Evolutionary conservation across 2,888 invertebrate species (phyloP), one percentile per base, ranked within the genome.

Genomic region (Ametastegia equiseti): DNA sequence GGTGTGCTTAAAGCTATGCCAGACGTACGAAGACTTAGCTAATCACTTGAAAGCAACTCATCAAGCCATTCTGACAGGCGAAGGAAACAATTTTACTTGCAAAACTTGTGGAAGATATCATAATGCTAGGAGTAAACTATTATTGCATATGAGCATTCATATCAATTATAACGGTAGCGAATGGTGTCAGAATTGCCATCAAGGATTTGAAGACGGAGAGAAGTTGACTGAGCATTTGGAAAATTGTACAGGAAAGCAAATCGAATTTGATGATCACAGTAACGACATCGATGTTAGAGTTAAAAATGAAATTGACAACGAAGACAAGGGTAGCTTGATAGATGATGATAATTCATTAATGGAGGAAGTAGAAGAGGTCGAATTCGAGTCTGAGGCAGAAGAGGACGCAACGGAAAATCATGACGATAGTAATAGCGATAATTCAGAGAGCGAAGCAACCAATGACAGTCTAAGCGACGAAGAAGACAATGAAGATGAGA

Each of bases 81-180:
- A 92, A 83, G 93, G 93, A 0, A 94, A 94, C 75, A 94, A 94
- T 85, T 94, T 94, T 82, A 93, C 94, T 0, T 94, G 94, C 85
- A 92, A 93, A 83, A 91, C 92, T 2, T 93, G 93, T 83, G 93
- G 93, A 13, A 88, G 93, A 15, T 94, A 94, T 86, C 94, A 94
- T 85, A 94, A 94, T 84, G 94, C 94, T 1, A 92, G 93, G 57
- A 93, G 93, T 11, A 94, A 94, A 86, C 86, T 94, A 7, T 88
- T 92, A 27, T 88, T 94, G 3, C 94, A 94, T 85, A 93, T 93
- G 92, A 93, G 93, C 33, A 94, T 94, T 60, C 94, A 94, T 86
- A 93, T 93, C 60, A 92, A 93, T 77, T 92, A 92, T 82, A 86
- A 86, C 15, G 88, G 86, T 0, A 88, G 87, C 33, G 86, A 85